Percentiles rank a stretch among this genome's conserved stretches.
These are phyloP conservation scores for Sebastes hubbsi DNA, from an alignment of 2,797 vertebrate genomes.

Conservation along the genomic window DNA sequence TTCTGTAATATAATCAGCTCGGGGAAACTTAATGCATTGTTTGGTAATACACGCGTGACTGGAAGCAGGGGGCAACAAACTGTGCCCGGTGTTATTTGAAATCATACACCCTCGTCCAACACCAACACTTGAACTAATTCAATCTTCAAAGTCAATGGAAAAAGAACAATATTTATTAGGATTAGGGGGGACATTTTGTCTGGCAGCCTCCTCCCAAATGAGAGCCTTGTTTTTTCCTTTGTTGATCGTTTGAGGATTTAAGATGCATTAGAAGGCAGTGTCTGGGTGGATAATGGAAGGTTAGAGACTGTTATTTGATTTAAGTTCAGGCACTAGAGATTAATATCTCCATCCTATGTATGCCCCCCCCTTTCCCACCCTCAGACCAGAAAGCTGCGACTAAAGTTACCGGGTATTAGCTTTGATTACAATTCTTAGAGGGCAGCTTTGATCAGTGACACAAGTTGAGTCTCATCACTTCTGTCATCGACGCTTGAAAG, in stretches of 20 bases:
- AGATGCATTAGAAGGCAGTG: slow-evolving; percentile 86
- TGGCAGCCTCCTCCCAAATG: slow-evolving; percentile 85
- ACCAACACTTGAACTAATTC: slow-evolving; percentile 89
- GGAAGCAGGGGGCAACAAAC: slow-evolving; percentile 85
- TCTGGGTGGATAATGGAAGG: slow-evolving; percentile 87
- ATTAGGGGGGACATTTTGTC: slow-evolving; percentile 86
- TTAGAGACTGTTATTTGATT: slow-evolving; percentile 88
- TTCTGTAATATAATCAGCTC: slow-evolving; percentile 90
- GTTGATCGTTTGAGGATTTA: slow-evolving; percentile 88
- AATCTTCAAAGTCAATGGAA: slow-evolving; percentile 88
- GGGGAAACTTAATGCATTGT: slow-evolving; percentile 90
- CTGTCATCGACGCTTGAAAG: slow-evolving; percentile 27
- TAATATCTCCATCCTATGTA: slow-evolving; percentile 82
- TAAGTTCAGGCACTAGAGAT: slow-evolving; percentile 87
- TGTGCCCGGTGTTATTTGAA: slow-evolving; percentile 87
- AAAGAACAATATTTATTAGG: slow-evolving; percentile 89
- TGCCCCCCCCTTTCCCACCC: slow-evolving; percentile 26
- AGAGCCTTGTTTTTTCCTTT: slow-evolving; percentile 83
- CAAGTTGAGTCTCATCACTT: slow-evolving; percentile 43
- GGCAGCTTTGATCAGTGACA: slow-evolving; percentile 68
- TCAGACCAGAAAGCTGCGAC: slow-evolving; percentile 68
- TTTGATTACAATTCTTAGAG: slow-evolving; percentile 71
- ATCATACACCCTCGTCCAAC: slow-evolving; percentile 87
- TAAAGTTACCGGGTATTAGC: slow-evolving; percentile 73
- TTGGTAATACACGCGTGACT: slow-evolving; percentile 88